A percentile compares a stretch with the other conserved stretches of the same genome.
Conservation (phyloP, 2,797 vertebrate species). For the Darevskia nairensis region DNA sequence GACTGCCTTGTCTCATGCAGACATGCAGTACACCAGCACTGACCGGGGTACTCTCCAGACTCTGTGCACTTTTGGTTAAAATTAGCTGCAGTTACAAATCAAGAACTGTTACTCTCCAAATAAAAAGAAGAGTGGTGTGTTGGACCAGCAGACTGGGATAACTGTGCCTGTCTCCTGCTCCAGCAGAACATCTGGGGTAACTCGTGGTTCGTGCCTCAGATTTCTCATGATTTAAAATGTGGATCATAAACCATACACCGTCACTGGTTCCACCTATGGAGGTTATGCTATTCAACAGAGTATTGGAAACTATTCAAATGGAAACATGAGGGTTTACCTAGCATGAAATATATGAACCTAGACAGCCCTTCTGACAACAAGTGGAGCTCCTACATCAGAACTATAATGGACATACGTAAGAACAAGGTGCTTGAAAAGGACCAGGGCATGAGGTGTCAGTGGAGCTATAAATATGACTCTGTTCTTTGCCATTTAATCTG, state of each 20-base stretch:
- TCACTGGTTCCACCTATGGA: not conserved
- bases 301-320: not conserved
- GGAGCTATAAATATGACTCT: not conserved
- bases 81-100: accelerated
- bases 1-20: constrained; percentile 52
- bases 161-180: accelerated
- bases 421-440: not conserved
- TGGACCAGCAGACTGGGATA: not conserved
- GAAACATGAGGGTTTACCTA: not conserved
- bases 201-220: not conserved
- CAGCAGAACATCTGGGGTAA: accelerated
- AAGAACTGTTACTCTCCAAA: not conserved
- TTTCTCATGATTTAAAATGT: constrained; percentile 8
- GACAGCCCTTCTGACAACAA: not conserved
- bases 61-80: accelerated
- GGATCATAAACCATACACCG: constrained; percentile 6
- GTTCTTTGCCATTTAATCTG: not conserved
- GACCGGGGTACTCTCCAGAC: not conserved
- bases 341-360: not conserved
- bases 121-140: not conserved
- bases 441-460: not conserved
- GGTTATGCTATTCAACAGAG: not conserved
- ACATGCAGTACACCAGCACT: not conserved
- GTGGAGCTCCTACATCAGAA: not conserved
- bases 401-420: not conserved